Evolutionary conservation across 1,140 invertebrate species (phyloP).

Genomic region (Calephelis nemesis): DNA sequence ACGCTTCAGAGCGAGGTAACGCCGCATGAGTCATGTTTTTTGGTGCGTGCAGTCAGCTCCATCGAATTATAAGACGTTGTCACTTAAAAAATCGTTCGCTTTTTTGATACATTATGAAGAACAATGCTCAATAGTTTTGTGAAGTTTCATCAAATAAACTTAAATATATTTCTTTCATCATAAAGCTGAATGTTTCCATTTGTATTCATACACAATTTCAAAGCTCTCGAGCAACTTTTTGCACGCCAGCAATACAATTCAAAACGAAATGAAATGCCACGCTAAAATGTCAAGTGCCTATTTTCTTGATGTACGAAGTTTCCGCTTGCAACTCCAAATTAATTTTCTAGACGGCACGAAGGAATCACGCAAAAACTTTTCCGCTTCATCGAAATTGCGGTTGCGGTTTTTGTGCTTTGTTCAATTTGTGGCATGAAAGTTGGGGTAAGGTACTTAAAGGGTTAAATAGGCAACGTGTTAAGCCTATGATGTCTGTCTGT

Average conservation of each 20-base stretch:
- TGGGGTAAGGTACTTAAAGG: no score
- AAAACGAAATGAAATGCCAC: conserved; percentile 13
- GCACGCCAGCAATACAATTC: conserved; percentile 12
- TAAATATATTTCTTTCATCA: not conserved
- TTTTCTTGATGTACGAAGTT: conserved; percentile 18
- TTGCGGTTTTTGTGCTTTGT: not conserved
- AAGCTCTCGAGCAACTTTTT: conserved; percentile 14
- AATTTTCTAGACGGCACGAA: conserved; percentile 16
- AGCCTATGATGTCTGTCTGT: no score
- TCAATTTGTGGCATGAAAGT: no score
- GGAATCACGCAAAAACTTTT: conserved; percentile 16
- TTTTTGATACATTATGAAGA: no score
- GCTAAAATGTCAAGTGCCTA: conserved; percentile 18
- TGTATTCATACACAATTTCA: conserved; percentile 13
- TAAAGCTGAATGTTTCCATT: conserved; percentile 6
- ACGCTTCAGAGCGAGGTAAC: no score
- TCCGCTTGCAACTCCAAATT: conserved; percentile 10
- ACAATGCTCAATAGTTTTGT: no score
- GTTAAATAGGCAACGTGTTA: no score
- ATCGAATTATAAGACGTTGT: no score
- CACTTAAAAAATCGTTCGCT: no score
- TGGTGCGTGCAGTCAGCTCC: no score
- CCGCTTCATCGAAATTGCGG: not conserved
- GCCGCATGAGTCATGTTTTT: no score
- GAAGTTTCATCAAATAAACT: no score